phyloP scores from a whole-genome alignment of 2,113 vertebrate genomes.

The Anolis carolinensis region DNA sequence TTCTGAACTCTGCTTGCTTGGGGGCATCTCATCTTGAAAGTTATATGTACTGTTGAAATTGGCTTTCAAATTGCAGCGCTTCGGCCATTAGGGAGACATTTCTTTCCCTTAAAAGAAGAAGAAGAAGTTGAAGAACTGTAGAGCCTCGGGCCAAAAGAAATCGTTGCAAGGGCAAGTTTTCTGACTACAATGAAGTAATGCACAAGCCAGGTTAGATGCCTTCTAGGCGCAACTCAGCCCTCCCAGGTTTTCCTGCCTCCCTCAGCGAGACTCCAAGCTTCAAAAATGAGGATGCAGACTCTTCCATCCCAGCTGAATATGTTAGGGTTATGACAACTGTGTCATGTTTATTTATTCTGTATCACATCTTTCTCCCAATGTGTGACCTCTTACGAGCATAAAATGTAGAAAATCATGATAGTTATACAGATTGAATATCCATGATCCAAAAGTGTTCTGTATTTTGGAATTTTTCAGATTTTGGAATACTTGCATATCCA shows the following conservation, averaged over 20 bases:
- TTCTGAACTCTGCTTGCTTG: conserved; percentile 62
- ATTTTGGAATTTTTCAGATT: no score
- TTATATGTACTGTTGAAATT: conserved; percentile 67
- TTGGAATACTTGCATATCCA: no score
- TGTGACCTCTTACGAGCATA: no score
- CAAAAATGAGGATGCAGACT: conserved; percentile 41
- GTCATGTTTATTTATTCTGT: no score
- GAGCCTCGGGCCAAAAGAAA: conserved; percentile 63
- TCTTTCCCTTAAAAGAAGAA: conserved; percentile 29
- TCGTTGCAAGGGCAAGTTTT: conserved; percentile 57
- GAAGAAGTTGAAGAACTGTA: conserved; percentile 46
- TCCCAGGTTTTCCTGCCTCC: background rate
- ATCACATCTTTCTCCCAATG: no score
- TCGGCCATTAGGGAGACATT: conserved; percentile 54
- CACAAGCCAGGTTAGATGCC: conserved; percentile 26
- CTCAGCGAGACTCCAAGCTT: background rate
- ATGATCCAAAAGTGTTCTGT: no score
- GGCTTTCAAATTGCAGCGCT: conserved; percentile 65
- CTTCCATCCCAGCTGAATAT: no score
- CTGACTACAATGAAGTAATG: conserved; percentile 20
- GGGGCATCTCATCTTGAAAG: conserved; percentile 64
- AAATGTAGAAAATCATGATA: no score
- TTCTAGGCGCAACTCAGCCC: conserved; percentile 26
- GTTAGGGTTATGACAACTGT: background rate
- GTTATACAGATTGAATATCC: no score